Base-by-base conservation (phyloP, 2,113 vertebrate genomes). In the Chaenogobius annularis region DNA sequence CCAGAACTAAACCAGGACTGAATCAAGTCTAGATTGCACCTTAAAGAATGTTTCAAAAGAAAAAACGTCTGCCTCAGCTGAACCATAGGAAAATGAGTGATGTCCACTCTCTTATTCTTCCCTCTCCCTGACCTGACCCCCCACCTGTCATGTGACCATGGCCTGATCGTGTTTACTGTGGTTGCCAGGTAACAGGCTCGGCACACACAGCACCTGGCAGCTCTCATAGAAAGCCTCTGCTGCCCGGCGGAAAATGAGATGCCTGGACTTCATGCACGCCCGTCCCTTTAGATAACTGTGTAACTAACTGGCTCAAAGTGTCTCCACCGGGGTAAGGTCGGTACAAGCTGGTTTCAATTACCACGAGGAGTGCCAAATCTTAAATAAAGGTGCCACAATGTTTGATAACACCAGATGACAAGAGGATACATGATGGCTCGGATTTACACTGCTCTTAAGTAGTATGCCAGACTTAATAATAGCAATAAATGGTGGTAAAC, bases 141-240 rank as follows among this genome's bases (percentile, higher is more conserved):
- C 89, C 77, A 83, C 6, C 71, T 3, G 46, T 79, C 86, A 68
- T 74, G 58, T 61, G 58, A 61, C 58, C 83, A 65, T 71, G 31
- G 77, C 69, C 66, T 73, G 64, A 80, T 77, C 47, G 84, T 87
- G 91, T 93, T 93, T 93, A 87, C 86, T 89, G 81, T 81, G 5
- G 87, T 92, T 88, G 85, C 93, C 84, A 69, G 77, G 92, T 89
- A 79, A 89, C 90, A 69, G 72, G 46, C 69, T 82, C 70, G 58
- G 72, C 82, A 92, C 92, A 92, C 87, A 90, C 86, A 66, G 83
- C 88, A 91, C 90, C 90, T 92, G 92, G 90, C 85, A 89, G 83
- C 83, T 85, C 72, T 54, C 66, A 86, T 86, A 91, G 90, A 88
- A 93, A 93, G 89, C 85, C 83, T 80, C 77, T 1, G 15, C 10